Base-by-base conservation (phyloP, 2,888 invertebrate species). In the Sphaerolaimus hirsutus region DNA sequence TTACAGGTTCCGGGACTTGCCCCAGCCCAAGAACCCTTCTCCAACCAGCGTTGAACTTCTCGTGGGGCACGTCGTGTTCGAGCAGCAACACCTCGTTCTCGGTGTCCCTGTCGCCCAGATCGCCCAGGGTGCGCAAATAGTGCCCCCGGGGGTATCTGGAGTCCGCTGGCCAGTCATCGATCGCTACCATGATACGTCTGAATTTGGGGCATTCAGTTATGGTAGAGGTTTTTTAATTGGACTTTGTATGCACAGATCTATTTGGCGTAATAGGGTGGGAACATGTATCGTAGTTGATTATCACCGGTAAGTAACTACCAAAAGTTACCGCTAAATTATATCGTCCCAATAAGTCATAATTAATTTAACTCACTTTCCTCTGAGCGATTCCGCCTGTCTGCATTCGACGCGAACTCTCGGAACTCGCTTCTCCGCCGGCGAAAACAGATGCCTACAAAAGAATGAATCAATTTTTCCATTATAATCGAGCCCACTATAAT, bases 31-130 rank as follows among this genome's bases (percentile, higher is more conserved):
- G n/a, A n/a, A n/a, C n/a, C n/a, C n/a, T n/a, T n/a, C n/a, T 29
- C 7, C 29, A 29, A 7, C 5, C 29, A 29, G 7, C 14, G n/a
- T 89, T 86, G 68, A 97, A 97, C 53, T 81, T 76, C 53, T 81
- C 80, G 62, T 93, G 89, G 0, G 91, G 93, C 1, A 97, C 80
- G 65, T 93, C 93, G 62, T 97, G 89, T 60, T 97, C 93, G 49
- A 93, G 64, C 1, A 97, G 70, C 37, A 97, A 75, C 14, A 86
- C 91, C 66, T 91, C 89, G 63, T 93, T 97, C 68, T 97, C 97
- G 0, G 93, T 87, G 17, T 78, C 76, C 61, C 83, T 83, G 60
- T 89, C 81, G 24, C 97, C 93, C 49, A 89, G 77, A 44, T 76
- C 75, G 19, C 97, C 97, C 7, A 97, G 70, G 0, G 81, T 79